Evolutionary conservation across 2,113 vertebrate genomes (phyloP), one percentile per base, ranked within the genome.

Genomic region (Trichomycterus rosablanca): DNA sequence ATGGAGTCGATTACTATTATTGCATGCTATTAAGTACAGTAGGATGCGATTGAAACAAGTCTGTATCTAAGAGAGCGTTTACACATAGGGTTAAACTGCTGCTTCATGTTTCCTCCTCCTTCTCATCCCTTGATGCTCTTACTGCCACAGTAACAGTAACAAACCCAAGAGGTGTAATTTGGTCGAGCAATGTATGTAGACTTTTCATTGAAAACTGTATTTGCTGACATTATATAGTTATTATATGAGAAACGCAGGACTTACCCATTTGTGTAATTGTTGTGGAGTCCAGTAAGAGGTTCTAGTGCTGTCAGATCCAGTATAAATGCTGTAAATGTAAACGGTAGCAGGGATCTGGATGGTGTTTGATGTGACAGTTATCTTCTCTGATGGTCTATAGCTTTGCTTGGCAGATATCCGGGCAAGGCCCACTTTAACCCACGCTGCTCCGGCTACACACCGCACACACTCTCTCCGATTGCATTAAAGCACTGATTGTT

Each of bases 391-490:
- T 20, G 43, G 2, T 42, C n/a, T 49, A 57, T 16, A 14, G 66
- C 37, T 80, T 74, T 66, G 49, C 80, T 58, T 66, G 53, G 62
- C 73, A 76, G 73, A 80, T 71, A 70, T 59, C 70, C 67, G 71
- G 74, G 72, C 44, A 76, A 82, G 84, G 80, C 80, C 80, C 80
- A 75, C 70, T 73, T 73, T 59, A 63, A 60, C 63, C 66, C 73
- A 23, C 76, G 32, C 73, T 14, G 62, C 26, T 69, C 69, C 66
- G 24, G 63, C 28, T 59, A 44, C 30, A 63, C 23, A 37, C 51
- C 28, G 15, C 16, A 30, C 64, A 52, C 61, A 66, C 58, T 37
- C 61, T 63, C 58, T 37, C 51, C 40, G 24, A 5, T 39, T 35
- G 18, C 39, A 2, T 14, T 37, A 30, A n/a, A 40, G 14, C 11